Base-by-base conservation (phyloP, 2,888 invertebrate genomes). In the Uloborus plumipes region DNA sequence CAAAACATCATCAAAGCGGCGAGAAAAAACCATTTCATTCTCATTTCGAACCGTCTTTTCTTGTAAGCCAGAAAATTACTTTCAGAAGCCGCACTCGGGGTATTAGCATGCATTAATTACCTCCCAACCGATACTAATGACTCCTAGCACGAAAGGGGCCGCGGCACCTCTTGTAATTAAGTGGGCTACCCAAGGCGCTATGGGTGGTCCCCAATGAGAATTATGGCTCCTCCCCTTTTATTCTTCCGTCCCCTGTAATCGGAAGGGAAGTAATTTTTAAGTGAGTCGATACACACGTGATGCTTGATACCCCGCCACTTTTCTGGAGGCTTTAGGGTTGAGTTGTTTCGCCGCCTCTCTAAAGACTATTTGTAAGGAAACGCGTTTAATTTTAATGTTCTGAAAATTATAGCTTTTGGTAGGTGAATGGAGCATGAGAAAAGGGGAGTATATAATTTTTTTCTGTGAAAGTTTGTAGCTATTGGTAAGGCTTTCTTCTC, bases 21-120 rank as follows among this genome's bases (percentile, higher is more conserved):
- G 39, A 9, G n/a, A n/a, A n/a, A 39, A 61, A 66, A 49, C 70
- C 66, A 78, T 78, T 72, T 61, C 26, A 65, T 78, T 78, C 77
- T 77, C 70, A 77, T 77, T 77, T 58, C n/a, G 53, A n/a, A 0
- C 39, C 62, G 55, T 65, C 73, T 65, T 55, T 58, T 74, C 55
- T 6, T 39, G 4, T 26, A 39, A 11, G 39, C 39, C 13, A 20
- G 31, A 76, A 62, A n/a, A 76, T 62, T 62, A 62, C 69, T 67
- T 69, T 55, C 39, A 39, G 39, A 9, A 39, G 39, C 39, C 39
- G 39, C 39, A 39, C 39, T 39, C 9, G 26, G 49, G 47, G 70
- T 55, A 77, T 62, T 53, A 77, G 59, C 78, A 66, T 66, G 58
- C 61, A 59, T 78, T 78, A 78, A 78, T 78, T 78, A 78, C 72